Conservation (phyloP, 2,797 vertebrate genomes). For the Acrossocheilus wenchowensis region DNA sequence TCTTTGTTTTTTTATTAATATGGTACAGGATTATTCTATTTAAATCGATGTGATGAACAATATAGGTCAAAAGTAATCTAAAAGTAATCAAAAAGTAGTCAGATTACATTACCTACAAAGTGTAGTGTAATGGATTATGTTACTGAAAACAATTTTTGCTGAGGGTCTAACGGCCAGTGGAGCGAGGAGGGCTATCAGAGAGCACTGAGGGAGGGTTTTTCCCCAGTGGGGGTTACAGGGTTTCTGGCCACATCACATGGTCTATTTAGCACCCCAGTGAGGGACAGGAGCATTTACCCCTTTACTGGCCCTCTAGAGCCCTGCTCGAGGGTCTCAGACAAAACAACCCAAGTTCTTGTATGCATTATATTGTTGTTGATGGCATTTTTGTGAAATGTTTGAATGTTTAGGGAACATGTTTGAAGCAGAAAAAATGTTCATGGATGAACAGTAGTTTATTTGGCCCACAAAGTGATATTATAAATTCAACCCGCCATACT, state of each 20-base stretch:
- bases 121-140: not conserved
- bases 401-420: not conserved
- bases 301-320: conserved; percentile 9
- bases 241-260: conserved; percentile 77
- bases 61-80: not conserved
- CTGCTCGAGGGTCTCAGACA: conserved; percentile 4
- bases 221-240: conserved; percentile 76
- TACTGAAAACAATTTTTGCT: conserved; percentile 61
- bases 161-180: conserved; percentile 79
- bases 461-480: not conserved
- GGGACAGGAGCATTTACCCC: conserved; percentile 40
- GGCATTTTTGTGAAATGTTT: not conserved
- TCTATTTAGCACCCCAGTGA: conserved; percentile 81
- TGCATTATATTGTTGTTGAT: not conserved
- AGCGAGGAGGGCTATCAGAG: conserved; percentile 84
- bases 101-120: not conserved
- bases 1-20: not conserved
- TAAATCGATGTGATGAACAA: not conserved
- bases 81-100: not conserved
- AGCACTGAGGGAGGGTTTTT: conserved; percentile 64
- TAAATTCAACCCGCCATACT: not conserved
- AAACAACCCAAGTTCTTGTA: not conserved
- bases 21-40: not conserved
- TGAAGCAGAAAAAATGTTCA: no score
- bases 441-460: not conserved